phyloP scores from a whole-genome alignment of 2,113 vertebrate species.

The Passer domesticus region DNA sequence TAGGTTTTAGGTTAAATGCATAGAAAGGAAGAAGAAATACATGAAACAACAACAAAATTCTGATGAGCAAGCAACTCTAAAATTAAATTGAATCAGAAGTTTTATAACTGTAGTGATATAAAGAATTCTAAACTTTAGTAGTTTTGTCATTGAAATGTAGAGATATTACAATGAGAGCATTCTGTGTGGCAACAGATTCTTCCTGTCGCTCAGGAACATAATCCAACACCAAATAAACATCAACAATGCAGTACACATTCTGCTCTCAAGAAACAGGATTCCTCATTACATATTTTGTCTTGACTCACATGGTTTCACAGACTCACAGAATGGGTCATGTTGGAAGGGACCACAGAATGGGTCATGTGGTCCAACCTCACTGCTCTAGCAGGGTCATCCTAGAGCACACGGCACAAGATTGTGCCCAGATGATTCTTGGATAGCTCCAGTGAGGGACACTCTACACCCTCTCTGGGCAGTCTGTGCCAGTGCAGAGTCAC shows the following conservation, averaged over 20 bases:
- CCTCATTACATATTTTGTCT: not conserved
- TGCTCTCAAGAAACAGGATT: not conserved
- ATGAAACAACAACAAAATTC: slow-evolving; percentile 1
- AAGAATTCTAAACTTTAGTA: slow-evolving; percentile 1
- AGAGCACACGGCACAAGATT: not conserved
- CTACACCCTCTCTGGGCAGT: not conserved
- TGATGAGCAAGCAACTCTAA: slow-evolving; percentile 6
- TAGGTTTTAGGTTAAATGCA: not conserved
- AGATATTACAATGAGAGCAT: not conserved
- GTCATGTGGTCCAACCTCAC: not conserved
- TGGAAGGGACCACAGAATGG: not conserved
- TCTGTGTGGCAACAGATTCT: slow-evolving; percentile 34
- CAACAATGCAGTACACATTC: not conserved
- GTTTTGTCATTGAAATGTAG: not conserved
- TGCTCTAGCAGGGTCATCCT: not conserved
- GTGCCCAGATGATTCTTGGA: not conserved
- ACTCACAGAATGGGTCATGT: not conserved
- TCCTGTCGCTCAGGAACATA: not conserved
- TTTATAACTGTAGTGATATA: not conserved
- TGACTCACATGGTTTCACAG: not conserved
- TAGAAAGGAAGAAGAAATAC: not conserved
- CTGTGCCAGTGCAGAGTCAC: not conserved
- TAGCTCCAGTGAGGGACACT: not conserved
- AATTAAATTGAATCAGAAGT: not conserved
- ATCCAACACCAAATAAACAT: not conserved